These are phyloP conservation scores for Meloe dianella DNA, from an alignment of 2,888 invertebrate genomes.

Conservation along the genomic window DNA sequence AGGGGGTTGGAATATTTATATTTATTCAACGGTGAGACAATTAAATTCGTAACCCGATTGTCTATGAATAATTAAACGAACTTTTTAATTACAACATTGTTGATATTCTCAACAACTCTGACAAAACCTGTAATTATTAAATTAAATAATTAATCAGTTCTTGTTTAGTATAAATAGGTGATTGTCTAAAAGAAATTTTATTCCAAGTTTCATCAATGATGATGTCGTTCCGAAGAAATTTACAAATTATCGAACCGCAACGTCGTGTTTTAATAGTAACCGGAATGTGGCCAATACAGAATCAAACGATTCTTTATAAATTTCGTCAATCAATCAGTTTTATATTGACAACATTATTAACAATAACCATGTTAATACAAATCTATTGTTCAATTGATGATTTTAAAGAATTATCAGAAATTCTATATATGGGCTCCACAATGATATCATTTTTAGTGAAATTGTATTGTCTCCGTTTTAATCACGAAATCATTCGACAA, in stretches of 20 bases:
- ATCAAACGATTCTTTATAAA: neutral
- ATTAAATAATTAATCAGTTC: too few relatives aligned
- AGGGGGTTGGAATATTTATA: too few relatives aligned
- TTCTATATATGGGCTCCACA: conserved; percentile 9
- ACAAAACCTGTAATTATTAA: too few relatives aligned
- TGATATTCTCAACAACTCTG: too few relatives aligned
- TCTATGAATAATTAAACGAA: too few relatives aligned
- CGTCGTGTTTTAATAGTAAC: neutral
- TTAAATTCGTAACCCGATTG: too few relatives aligned
- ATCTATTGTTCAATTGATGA: neutral
- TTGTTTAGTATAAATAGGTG: too few relatives aligned
- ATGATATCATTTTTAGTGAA: conserved; percentile 9
- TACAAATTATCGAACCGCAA: neutral
- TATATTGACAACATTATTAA: neutral
- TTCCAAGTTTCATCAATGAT: too few relatives aligned
- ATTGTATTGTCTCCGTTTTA: neutral
- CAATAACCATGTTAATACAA: conserved; percentile 12
- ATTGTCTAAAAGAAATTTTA: too few relatives aligned
- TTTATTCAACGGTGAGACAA: too few relatives aligned
- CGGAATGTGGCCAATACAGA: neutral
- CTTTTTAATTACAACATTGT: too few relatives aligned
- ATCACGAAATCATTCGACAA: neutral
- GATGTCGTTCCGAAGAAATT: too few relatives aligned
- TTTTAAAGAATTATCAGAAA: conserved; percentile 11
- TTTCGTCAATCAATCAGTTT: neutral